Conservation (phyloP, 1,140 invertebrate species). For the Cydia splendana region DNA sequence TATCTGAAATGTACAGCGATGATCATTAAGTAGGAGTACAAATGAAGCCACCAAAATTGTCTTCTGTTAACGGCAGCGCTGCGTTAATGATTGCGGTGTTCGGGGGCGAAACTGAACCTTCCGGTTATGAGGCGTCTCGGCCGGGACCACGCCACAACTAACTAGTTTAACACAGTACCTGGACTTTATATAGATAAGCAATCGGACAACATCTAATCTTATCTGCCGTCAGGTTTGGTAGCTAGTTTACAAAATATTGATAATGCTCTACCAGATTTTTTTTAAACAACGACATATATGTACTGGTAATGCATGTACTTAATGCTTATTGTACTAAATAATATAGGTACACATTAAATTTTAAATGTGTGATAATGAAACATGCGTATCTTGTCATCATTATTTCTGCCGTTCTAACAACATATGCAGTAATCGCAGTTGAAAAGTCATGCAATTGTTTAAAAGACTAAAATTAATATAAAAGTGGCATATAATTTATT, state of each 20-base stretch:
- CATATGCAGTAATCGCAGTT: too few species aligned
- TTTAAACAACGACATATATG: too few species aligned
- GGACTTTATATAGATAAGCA: neutral
- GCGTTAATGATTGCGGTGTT: constrained; percentile 61
- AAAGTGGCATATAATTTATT: too few species aligned
- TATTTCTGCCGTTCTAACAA: too few species aligned
- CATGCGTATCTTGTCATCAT: too few species aligned
- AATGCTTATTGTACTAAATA: too few species aligned
- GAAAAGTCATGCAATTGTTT: too few species aligned
- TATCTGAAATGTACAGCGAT: constrained; percentile 44
- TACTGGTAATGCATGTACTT: too few species aligned
- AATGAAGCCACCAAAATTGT: constrained; percentile 55
- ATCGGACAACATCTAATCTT: neutral
- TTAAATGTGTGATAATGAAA: too few species aligned
- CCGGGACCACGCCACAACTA: constrained; percentile 27
- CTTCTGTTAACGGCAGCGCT: constrained; percentile 53
- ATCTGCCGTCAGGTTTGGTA: neutral
- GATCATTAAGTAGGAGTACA: constrained; percentile 48
- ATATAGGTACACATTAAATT: too few species aligned
- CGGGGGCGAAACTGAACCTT: constrained; percentile 64
- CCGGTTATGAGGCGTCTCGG: constrained; percentile 55
- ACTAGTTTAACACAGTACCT: constrained; percentile 5
- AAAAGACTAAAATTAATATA: too few species aligned
- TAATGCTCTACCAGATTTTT: too few species aligned
- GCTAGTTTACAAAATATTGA: neutral